These are phyloP conservation scores for Hippocampus mohnikei DNA, from an alignment of 2,113 vertebrate species.

Conservation along the genomic window DNA sequence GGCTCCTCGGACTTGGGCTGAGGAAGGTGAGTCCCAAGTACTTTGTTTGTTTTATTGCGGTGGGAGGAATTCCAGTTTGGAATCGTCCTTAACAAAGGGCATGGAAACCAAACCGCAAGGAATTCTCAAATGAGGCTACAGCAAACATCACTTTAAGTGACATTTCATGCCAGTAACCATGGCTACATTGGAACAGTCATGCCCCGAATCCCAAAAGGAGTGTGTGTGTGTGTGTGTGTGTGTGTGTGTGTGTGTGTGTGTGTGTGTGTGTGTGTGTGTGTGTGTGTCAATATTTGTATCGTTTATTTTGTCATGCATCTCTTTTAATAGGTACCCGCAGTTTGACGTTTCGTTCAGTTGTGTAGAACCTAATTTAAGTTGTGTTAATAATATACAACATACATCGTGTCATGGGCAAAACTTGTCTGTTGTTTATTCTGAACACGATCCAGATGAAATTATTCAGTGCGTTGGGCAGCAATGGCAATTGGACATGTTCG, in stretches of 20 bases:
- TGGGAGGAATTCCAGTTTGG: not conserved
- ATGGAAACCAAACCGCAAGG: constrained; percentile 1
- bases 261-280: no score
- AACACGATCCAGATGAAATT: not conserved
- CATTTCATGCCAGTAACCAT: not conserved
- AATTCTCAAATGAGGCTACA: not conserved
- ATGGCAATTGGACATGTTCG: not conserved
- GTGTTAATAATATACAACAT: not conserved
- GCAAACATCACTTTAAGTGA: not conserved
- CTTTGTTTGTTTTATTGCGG: not conserved
- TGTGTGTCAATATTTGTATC: not conserved
- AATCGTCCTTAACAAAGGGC: not conserved
- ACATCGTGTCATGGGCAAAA: not conserved
- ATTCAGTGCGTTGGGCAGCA: not conserved
- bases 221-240: not conserved
- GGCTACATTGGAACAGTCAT: not conserved
- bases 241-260: no score
- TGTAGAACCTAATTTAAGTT: not conserved
- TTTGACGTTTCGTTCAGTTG: not conserved
- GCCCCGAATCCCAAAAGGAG: not conserved
- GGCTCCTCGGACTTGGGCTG: constrained; percentile 52
- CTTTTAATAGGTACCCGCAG: not conserved
- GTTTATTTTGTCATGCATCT: not conserved
- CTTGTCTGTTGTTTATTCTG: not conserved
- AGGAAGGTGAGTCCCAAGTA: constrained; percentile 69